Conservation (phyloP, 1,140 invertebrate species). For the Lutraria rhynchaena region DNA sequence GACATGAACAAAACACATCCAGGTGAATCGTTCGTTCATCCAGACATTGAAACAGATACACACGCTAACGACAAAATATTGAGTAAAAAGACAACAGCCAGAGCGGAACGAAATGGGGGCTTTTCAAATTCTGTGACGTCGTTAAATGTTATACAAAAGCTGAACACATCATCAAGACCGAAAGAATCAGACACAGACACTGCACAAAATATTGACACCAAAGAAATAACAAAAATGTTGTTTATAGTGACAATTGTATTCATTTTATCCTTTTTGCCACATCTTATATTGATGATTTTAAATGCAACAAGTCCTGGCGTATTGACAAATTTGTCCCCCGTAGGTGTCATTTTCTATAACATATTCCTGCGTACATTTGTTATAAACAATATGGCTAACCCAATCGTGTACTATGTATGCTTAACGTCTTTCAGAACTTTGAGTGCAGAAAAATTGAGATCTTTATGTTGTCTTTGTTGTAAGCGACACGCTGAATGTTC, state of each 20-base stretch:
- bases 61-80: no score
- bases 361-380: conserved; percentile 68
- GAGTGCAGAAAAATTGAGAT: conserved; percentile 7
- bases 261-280: conserved; percentile 67
- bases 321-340: conserved; percentile 35
- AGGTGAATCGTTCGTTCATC: no score
- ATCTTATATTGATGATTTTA: conserved; percentile 61
- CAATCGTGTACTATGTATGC: conserved; percentile 64
- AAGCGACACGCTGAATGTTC: no score
- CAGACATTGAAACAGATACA: no score
- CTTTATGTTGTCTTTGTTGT: neutral
- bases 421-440: conserved; percentile 10
- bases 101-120: no score
- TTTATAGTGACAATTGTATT: conserved; percentile 65
- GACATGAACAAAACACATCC: no score
- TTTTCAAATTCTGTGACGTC: no score
- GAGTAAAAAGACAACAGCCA: no score
- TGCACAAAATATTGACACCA: conserved; percentile 4
- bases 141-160: no score
- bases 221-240: conserved; percentile 63
- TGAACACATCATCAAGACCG: no score
- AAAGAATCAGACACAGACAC: no score
- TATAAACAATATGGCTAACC: conserved; percentile 72
- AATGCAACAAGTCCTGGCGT: conserved; percentile 43
- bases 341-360: conserved; percentile 37